Percentiles rank a stretch among this genome's conserved stretches.
Evolutionary conservation across 2,797 vertebrate species (phyloP).

Genomic region (Artibeus lituratus): DNA sequence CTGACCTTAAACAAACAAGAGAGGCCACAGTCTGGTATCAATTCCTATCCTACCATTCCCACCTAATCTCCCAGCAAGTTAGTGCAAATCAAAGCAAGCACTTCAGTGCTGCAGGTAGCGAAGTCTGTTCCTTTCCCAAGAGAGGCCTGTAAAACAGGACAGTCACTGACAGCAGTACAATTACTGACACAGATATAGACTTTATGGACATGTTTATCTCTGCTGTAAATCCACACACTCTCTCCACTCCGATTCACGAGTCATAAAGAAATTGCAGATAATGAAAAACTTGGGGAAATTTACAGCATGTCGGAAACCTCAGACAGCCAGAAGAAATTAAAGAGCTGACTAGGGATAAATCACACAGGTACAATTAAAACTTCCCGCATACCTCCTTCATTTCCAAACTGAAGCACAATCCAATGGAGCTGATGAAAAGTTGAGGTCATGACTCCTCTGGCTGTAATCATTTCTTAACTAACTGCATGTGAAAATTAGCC

Average conservation of each 20-base stretch:
- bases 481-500: conserved; percentile 84
- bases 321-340: conserved; percentile 90
- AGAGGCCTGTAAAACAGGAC: conserved; percentile 88
- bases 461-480: conserved; percentile 84
- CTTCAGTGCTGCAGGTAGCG: conserved; percentile 78
- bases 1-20: conserved; percentile 27
- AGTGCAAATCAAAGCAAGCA: conserved; percentile 84
- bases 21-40: conserved; percentile 71
- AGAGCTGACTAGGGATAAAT: conserved; percentile 89
- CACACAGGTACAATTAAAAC: conserved; percentile 88
- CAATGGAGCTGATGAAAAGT: conserved; percentile 84
- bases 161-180: conserved; percentile 88
- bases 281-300: conserved; percentile 91
- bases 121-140: conserved; percentile 81
- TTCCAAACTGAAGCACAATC: conserved; percentile 84
- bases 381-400: conserved; percentile 83
- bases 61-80: conserved; percentile 80
- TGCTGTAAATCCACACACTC: conserved; percentile 88
- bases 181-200: conserved; percentile 88
- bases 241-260: conserved; percentile 87
- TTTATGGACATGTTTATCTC: conserved; percentile 90
- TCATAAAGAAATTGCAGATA: conserved; percentile 90
- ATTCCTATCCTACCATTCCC: conserved; percentile 72
- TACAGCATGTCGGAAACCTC: conserved; percentile 89
- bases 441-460: conserved; percentile 82